A percentile compares a stretch with the other conserved stretches of the same genome.
phyloP scores from a whole-genome alignment of 2,888 invertebrate species.

The Griposia aprilina region DNA sequence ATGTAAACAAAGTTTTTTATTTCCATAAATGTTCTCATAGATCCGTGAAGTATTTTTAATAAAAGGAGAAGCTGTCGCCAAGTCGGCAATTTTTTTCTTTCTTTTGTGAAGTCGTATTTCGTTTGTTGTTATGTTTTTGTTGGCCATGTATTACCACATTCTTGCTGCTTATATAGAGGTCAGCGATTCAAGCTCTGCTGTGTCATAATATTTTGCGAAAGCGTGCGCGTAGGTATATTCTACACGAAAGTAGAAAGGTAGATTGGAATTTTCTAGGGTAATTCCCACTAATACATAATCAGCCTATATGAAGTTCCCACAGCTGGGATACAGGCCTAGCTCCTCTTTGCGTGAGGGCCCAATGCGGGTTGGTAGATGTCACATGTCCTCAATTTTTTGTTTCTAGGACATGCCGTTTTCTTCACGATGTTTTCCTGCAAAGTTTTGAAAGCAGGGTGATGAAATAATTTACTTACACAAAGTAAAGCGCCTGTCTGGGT shows the following conservation, averaged over 20 bases:
- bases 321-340: too few relatives aligned
- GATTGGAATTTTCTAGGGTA: conserved; percentile 23
- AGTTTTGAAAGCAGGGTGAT: too few relatives aligned
- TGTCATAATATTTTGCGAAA: conserved; percentile 40
- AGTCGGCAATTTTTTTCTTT: conserved; percentile 12
- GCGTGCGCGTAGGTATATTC: background rate
- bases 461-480: too few relatives aligned
- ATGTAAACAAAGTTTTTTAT: conserved; percentile 85
- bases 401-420: too few relatives aligned
- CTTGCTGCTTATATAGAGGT: conserved; percentile 34
- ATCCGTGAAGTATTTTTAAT: conserved; percentile 79
- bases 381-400: too few relatives aligned
- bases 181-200: conserved; percentile 14
- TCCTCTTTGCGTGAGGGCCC: too few relatives aligned
- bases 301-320: too few relatives aligned
- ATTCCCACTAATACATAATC: background rate
- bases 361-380: too few relatives aligned
- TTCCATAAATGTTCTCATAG: conserved; percentile 70
- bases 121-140: conserved; percentile 32
- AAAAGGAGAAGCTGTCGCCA: conserved; percentile 42
- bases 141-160: conserved; percentile 39
- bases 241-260: conserved; percentile 21
- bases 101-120: conserved; percentile 19
- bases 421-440: too few relatives aligned
- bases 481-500: too few relatives aligned